Base-by-base conservation (phyloP, 2,888 invertebrate species). In the Machimus atricapillus region DNA sequence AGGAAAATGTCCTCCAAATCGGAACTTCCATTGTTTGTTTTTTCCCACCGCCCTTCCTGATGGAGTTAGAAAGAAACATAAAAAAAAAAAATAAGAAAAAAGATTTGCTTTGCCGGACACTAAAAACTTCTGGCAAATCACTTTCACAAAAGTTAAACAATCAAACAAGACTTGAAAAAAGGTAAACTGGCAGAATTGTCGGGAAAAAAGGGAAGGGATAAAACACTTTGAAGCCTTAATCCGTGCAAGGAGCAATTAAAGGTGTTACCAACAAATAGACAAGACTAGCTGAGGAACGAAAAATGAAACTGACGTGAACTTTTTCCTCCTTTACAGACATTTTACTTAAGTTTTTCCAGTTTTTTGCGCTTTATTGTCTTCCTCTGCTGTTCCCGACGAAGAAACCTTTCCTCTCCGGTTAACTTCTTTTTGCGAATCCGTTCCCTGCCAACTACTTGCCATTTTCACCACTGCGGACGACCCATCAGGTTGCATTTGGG, bases 141-240 rank as follows among this genome's bases (percentile, higher is more conserved):
- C 66, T 83, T 66, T 83, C 66, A 83, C 66, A 34, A 87, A 86
- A 87, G 76, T 87, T 87, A 87, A 87, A 81, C 87, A 87, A 87
- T 87, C 87, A 87, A 87, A 87, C 23, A 78, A 78, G 76, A 82
- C 81, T 74, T 74, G 81, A 7, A 66, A 66, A n/a, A 66, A 66
- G 66, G 66, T 66, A 23, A 23, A 23, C 12, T 19, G 27, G 66
- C 66, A 66, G 66, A 23, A 23, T 66, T 66, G 66, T 66, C 66
- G 19, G 66, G 5, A 1, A 23, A 66, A 23, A 27, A 23, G 27
- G 19, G 27, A 14, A 46, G 16, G 27, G 66, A 66, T 46, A 78
- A 82, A 87, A 76, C 37, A 83, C 83, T 58, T 83, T 66, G 78
- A 58, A 83, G 56, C 66, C 34, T 66, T 83, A 83, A 83, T 83